Evolutionary conservation across 2,113 vertebrate genomes (phyloP).

Genomic region (Peromyscus polionotus): DNA sequence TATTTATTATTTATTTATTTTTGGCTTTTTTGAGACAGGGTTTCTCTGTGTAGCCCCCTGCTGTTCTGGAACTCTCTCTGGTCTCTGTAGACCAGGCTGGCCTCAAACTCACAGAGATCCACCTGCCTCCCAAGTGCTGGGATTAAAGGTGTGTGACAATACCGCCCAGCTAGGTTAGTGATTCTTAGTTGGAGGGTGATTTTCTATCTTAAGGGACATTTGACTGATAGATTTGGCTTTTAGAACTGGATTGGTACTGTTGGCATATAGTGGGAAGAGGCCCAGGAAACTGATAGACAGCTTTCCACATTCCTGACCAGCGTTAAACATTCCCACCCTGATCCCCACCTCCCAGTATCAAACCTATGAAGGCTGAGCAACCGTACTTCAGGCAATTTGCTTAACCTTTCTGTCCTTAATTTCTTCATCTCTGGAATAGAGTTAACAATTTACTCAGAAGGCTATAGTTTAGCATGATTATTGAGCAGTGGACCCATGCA

Average conservation of each 20-base stretch:
- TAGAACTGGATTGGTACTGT: neutral
- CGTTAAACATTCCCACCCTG: neutral
- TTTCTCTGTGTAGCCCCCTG: too few relatives aligned
- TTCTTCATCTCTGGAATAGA: neutral
- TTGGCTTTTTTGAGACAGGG: too few relatives aligned
- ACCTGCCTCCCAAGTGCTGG: too few relatives aligned
- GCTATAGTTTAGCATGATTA: neutral
- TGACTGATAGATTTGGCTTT: neutral
- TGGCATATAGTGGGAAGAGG: neutral
- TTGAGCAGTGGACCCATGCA: neutral
- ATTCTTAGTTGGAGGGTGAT: neutral
- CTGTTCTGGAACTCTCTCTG: too few relatives aligned
- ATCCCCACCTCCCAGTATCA: neutral
- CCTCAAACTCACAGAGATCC: too few relatives aligned
- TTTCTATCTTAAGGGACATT: neutral
- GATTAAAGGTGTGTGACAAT: too few relatives aligned
- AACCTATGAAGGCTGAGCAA: neutral
- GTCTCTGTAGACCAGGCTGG: too few relatives aligned
- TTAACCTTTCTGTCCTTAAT: conserved; percentile 12
- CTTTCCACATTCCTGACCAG: neutral
- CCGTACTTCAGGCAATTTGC: neutral
- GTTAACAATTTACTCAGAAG: neutral
- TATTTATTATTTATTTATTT: too few relatives aligned
- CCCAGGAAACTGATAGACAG: neutral
- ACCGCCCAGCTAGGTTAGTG: too few relatives aligned